These are phyloP conservation scores for Eulemur albifrons DNA, from an alignment of 2,797 vertebrate genomes.

Conservation along the genomic window DNA sequence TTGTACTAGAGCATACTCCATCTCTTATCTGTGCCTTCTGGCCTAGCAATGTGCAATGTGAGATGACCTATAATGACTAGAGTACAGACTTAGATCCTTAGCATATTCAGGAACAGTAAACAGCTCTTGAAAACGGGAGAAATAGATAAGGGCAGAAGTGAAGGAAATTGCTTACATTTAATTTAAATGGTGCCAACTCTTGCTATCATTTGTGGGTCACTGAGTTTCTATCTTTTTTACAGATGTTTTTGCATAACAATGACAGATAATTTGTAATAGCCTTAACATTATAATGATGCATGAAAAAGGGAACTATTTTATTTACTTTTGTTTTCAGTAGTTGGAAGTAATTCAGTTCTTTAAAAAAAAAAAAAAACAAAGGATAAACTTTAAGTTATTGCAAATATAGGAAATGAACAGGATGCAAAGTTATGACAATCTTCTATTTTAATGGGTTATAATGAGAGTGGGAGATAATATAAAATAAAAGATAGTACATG, in stretches of 20 bases:
- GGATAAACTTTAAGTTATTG: not conserved
- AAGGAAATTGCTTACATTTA: conserved; percentile 46
- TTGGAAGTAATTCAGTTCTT: too few species aligned
- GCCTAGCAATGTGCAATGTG: not conserved
- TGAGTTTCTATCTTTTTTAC: conserved; percentile 59
- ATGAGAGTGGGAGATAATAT: not conserved
- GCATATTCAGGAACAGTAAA: not conserved
- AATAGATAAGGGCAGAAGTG: not conserved
- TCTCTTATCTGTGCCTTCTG: not conserved
- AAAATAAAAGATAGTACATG: not conserved
- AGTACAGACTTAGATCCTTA: not conserved
- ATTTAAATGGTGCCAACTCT: conserved; percentile 63
- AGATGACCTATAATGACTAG: not conserved
- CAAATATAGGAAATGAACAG: not conserved
- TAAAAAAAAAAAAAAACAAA: not conserved
- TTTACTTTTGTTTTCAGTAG: conserved; percentile 44
- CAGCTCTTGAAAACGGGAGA: not conserved
- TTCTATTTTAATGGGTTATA: not conserved
- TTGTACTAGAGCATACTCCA: not conserved
- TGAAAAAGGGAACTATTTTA: conserved; percentile 10
- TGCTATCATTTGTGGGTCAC: conserved; percentile 62
- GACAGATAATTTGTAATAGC: conserved; percentile 61
- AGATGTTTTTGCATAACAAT: conserved; percentile 53
- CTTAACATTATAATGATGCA: conserved; percentile 42
- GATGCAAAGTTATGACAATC: not conserved